Evolutionary conservation across 2,888 invertebrate genomes (phyloP).

Genomic region (Xanthorhoe designata): DNA sequence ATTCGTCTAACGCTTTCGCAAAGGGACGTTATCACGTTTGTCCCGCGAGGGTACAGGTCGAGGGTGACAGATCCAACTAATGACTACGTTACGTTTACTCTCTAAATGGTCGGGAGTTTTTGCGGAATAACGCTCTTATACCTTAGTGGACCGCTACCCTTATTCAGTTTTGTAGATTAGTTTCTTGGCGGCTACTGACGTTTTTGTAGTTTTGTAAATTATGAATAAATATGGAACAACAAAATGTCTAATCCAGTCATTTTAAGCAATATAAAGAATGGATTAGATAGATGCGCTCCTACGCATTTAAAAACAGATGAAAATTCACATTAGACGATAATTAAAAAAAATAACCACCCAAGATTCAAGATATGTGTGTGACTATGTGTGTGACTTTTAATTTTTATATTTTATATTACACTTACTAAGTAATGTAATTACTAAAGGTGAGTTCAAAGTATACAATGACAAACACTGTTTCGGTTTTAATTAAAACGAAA

Average conservation of each 20-base stretch:
- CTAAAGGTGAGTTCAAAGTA: background rate
- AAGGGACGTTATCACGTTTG: constrained; percentile 64
- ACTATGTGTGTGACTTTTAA: too few relatives aligned
- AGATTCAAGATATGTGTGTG: too few relatives aligned
- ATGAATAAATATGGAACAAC: too few relatives aligned
- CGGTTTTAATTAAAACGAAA: constrained; percentile 55
- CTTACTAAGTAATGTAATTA: too few relatives aligned
- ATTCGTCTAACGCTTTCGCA: constrained; percentile 47
- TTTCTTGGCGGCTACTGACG: background rate
- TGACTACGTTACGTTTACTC: constrained; percentile 52
- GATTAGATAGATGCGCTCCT: too few relatives aligned
- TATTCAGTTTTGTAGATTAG: constrained; percentile 5
- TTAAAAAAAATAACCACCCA: too few relatives aligned
- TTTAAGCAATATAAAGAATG: too few relatives aligned
- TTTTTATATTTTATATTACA: too few relatives aligned
- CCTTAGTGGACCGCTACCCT: constrained; percentile 2
- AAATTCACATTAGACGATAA: too few relatives aligned
- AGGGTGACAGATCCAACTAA: constrained; percentile 53
- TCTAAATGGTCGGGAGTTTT: constrained; percentile 42
- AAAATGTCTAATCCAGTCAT: too few relatives aligned
- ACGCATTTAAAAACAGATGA: too few relatives aligned
- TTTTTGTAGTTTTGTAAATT: too few relatives aligned
- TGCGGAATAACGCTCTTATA: constrained; percentile 28
- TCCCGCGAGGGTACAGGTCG: constrained; percentile 50
- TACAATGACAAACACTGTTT: background rate